Evolutionary conservation across 2,113 vertebrate genomes (phyloP), one percentile per base, ranked within the genome.

Genomic region (Dolichallabes microphthalmus): DNA sequence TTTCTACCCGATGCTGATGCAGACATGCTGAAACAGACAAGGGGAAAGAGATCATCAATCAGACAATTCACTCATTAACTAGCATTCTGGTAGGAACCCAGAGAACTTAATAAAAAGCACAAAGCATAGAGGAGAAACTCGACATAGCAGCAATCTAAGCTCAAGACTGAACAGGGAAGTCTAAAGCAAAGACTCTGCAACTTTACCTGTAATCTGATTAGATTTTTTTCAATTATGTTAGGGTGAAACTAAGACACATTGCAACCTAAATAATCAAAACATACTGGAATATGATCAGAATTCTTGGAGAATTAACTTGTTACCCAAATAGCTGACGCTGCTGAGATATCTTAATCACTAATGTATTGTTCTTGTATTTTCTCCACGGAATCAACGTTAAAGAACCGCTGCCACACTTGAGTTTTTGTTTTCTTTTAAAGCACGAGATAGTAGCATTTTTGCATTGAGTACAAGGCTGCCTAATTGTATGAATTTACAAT

Each of bases 1-100:
- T 92, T 95, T 82, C 90, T 94, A 81, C 95, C 95, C 0, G 94
- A 92, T 68, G 94, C 93, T 17, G 91, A 87, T 6, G 90, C 53
- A 85, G 86, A 92, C 94, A 95, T 95, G 63, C 93, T 95, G 88
- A n/a, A 25, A 27, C 1, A 58, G 64, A 66, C 63, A 66, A 45
- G 25, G 35, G n/a, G 15, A 77, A 55, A 76, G n/a, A 80, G 58
- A 3, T 27, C 4, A 32, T 19, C 3, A 63, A 74, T 25, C 22
- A 30, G 25, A 50, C 13, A 50, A 50, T 52, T 80, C 11, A 1
- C 5, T 25, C 10, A 25, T 22, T 20, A 52, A 75, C 25, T 52
- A 6, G 1, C 25, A 10, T 17, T 53, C 17, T 27, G 14, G 1
- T n/a, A 50, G 69, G 13, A 52, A 52, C 10, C 20, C 2, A 2